Evolutionary conservation across 2,113 vertebrate species (phyloP), one percentile per base, ranked within the genome.

Genomic region (Symphodus melops): DNA sequence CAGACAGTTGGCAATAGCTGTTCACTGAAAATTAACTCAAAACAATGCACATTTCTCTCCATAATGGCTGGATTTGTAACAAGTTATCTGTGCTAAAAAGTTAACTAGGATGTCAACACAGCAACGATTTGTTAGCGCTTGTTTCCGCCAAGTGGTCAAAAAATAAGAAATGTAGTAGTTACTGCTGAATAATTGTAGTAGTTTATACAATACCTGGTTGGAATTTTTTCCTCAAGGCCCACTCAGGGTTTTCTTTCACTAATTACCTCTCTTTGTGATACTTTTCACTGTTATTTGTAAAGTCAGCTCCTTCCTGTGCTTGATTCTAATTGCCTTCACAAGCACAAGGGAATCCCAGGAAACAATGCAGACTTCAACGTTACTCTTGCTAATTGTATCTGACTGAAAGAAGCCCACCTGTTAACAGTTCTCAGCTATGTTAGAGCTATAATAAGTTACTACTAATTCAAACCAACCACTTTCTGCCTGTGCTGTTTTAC

Each of bases 271-370:
- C 44, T 41, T n/a, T 61, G 9, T 42, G 59, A 37, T 33, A 36
- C 2, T 36, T 8, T 62, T 33, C 33, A 19, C 2, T 16, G 37
- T 7, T 46, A 56, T 48, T 73, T 37, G 41, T 2, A 8, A 44
- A 54, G 17, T 41, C 19, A 0, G 25, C 2, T 8, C 28, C 9
- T 53, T 49, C 36, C 1, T 3, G 0, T 39, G 49, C n/a, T 3
- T 55, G 28, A 65, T 53, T 59, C 62, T 65, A 33, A 46, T 51
- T 20, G 16, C 48, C 6, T 37, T 42, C 42, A 58, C 25, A 59
- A 0, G 1, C 19, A 33, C 17, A 9, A 42, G 19, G 23, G 16
- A 28, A 20, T 53, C 48, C 60, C 3, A 21, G 55, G 20, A 60
- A 69, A 53, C 56, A 42, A 63, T 46, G 39, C 23, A 12, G 6